Evolutionary conservation across 2,888 invertebrate species (phyloP), one percentile per base, ranked within the genome.

Genomic region (Aelia acuminata): DNA sequence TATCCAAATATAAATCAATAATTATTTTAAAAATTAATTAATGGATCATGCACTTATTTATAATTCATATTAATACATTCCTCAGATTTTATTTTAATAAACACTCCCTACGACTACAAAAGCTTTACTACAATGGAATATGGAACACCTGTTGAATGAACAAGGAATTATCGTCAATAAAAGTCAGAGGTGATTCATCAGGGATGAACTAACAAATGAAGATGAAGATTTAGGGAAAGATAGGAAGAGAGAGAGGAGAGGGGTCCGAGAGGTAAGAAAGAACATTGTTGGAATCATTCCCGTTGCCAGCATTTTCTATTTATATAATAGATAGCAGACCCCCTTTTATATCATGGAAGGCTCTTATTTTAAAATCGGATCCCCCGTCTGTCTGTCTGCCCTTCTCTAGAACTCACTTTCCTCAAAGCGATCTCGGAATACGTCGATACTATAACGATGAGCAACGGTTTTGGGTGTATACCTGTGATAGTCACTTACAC

Each of bases 211-310:
- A 70, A 70, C 31, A 70, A 70, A 70, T 70, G 63, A 70, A 70
- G 63, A 70, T 70, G 63, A 70, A 70, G 63, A 70, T 70, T 70
- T 70, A 70, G 63, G 63, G 63, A 70, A 35, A 70, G 63, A 70
- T 70, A 70, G 11, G 11, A 7, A 22, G 53, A 57, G 31, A 70
- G 63, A 35, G 63, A 18, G 31, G 63, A 70, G 39, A 39, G 39
- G 39, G 39, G 39, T 1, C n/a, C n/a, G 8, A 43, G 13, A 80
- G 43, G 43, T 39, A 39, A 22, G 80, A 80, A 39, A 22, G 80
- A 80, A 80, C 43, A 80, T 80, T n/a, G 80, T 80, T 80, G 80
- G 80, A 80, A 43, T 80, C n/a, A 80, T 80, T 80, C 80, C 80
- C 43, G 80, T 43, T 80, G n/a, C 80, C 80, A 43, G 80, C 80